A percentile compares a stretch with the other conserved stretches of the same genome.
These are phyloP conservation scores for Schizopygopsis malacanthus DNA, from an alignment of 2,797 vertebrate genomes.

Conservation along the genomic window DNA sequence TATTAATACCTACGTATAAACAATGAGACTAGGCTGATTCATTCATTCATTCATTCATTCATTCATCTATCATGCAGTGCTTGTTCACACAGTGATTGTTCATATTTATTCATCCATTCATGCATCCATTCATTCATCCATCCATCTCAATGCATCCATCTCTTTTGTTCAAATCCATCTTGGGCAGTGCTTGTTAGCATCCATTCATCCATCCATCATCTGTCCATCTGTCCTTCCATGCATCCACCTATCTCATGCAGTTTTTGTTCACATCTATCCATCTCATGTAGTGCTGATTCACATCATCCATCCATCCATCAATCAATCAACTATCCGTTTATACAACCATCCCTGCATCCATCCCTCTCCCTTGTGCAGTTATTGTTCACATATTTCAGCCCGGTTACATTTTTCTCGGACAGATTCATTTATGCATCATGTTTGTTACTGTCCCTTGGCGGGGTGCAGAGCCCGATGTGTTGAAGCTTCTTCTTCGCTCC, in stretches of 20 bases:
- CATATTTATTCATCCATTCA: too few species aligned
- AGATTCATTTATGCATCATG: constrained; percentile 20
- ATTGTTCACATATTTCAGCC: constrained; percentile 9
- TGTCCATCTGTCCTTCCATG: not conserved
- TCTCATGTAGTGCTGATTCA: not conserved
- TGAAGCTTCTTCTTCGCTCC: constrained; percentile 65
- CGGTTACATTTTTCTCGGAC: not conserved
- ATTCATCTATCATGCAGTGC: not conserved
- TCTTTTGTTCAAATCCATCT: too few species aligned
- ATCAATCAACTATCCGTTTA: not conserved
- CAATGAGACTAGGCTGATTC: too few species aligned
- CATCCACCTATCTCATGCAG: not conserved
- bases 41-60: not conserved
- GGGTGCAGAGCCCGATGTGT: constrained; percentile 51
- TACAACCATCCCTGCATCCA: not conserved
- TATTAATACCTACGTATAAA: too few species aligned
- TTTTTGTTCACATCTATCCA: not conserved
- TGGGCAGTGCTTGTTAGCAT: too few species aligned
- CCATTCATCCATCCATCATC: not conserved
- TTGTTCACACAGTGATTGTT: not conserved
- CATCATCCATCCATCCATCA: not conserved
- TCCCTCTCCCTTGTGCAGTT: not conserved
- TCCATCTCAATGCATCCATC: too few species aligned
- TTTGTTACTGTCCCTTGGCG: constrained; percentile 38
- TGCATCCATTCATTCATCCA: not conserved